A percentile compares a stretch with the other conserved stretches of the same genome.
Evolutionary conservation across 2,888 invertebrate genomes (phyloP).

Genomic region (Caprella mutica): DNA sequence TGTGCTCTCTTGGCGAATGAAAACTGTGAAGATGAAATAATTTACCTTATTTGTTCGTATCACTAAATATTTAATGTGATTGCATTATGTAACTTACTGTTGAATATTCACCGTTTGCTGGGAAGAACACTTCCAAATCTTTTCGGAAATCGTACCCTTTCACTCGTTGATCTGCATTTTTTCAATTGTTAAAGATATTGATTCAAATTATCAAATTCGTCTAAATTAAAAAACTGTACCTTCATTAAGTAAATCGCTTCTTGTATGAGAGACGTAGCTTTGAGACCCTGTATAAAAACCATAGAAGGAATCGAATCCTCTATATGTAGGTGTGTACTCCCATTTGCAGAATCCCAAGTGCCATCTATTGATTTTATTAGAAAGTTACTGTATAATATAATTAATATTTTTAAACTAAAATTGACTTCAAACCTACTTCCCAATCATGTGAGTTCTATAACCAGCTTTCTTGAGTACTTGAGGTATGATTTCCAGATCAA

Average conservation of each 20-base stretch:
- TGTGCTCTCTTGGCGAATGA: conserved; percentile 65
- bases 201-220: too few relatives aligned
- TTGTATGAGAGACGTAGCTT: conserved; percentile 85
- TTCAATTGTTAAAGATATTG: too few relatives aligned
- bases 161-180: too few relatives aligned
- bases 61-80: too few relatives aligned
- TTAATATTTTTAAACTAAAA: too few relatives aligned
- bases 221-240: too few relatives aligned
- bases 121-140: conserved; percentile 14
- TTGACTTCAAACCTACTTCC: conserved; percentile 54
- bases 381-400: too few relatives aligned
- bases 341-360: conserved; percentile 63
- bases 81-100: too few relatives aligned
- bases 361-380: conserved; percentile 49
- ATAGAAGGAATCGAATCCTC: conserved; percentile 69
- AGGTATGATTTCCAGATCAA: conserved; percentile 67
- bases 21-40: conserved; percentile 42
- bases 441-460: conserved; percentile 66
- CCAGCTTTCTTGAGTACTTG: conserved; percentile 67
- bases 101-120: conserved; percentile 15
- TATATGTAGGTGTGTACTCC: conserved; percentile 59
- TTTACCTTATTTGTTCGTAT: too few relatives aligned
- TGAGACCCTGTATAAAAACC: conserved; percentile 83
- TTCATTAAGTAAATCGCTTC: too few relatives aligned
- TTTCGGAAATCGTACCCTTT: conserved; percentile 33